These are phyloP conservation scores for Dione vanillae DNA, from an alignment of 2,888 invertebrate species.

Conservation along the genomic window DNA sequence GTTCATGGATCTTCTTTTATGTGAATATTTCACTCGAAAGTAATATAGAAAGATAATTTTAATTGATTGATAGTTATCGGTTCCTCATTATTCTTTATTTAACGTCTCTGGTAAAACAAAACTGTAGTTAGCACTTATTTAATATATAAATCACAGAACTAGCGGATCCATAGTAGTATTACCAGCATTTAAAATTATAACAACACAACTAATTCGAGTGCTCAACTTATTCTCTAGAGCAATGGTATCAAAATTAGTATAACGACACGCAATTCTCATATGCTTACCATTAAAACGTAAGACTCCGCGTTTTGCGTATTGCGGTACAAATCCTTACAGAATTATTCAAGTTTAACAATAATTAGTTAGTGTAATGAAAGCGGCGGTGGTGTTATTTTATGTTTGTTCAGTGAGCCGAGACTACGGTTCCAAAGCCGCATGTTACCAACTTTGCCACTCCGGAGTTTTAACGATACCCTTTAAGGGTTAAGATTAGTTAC, in stretches of 20 bases:
- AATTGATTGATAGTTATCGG: too few relatives aligned
- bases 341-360: conserved; percentile 41
- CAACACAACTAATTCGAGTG: not conserved
- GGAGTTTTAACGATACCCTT: conserved; percentile 38
- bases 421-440: conserved; percentile 43
- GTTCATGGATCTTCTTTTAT: too few relatives aligned
- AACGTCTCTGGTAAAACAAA: too few relatives aligned
- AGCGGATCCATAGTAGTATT: too few relatives aligned
- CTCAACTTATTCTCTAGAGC: not conserved
- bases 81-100: too few relatives aligned
- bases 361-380: conserved; percentile 44
- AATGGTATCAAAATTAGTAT: not conserved
- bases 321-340: conserved; percentile 32
- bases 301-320: conserved; percentile 24
- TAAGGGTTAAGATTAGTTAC: conserved; percentile 35
- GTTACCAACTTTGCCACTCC: conserved; percentile 50
- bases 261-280: conserved; percentile 17
- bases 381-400: conserved; percentile 49
- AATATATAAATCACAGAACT: too few relatives aligned
- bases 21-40: too few relatives aligned
- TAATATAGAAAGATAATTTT: too few relatives aligned
- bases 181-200: too few relatives aligned
- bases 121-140: too few relatives aligned
- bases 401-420: conserved; percentile 51
- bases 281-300: conserved; percentile 17